phyloP scores from a whole-genome alignment of 2,797 vertebrate species.

The Spea hammondii region DNA sequence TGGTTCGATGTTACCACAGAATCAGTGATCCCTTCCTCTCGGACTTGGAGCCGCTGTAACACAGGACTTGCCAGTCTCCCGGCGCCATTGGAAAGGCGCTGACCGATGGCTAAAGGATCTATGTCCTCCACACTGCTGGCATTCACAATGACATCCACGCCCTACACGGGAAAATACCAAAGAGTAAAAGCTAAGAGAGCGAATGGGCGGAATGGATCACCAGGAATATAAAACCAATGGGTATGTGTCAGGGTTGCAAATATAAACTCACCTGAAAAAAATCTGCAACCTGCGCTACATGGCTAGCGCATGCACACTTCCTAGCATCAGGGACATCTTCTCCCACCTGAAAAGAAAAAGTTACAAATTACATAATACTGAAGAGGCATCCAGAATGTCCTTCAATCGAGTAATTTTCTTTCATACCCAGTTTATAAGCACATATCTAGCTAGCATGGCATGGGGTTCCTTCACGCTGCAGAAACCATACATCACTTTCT shows the following conservation, averaged over 20 bases:
- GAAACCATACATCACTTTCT: slow-evolving; percentile 96
- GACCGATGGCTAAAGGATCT: slow-evolving; percentile 86
- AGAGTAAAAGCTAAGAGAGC: not conserved
- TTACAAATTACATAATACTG: not conserved
- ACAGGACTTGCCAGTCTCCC: slow-evolving; percentile 84
- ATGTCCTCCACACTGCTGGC: slow-evolving; percentile 96
- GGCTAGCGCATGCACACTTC: slow-evolving; percentile 93
- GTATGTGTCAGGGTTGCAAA: no score
- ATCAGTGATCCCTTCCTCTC: slow-evolving; percentile 80
- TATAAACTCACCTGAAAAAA: slow-evolving; percentile 86
- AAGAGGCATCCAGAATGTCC: not conserved
- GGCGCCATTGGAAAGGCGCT: slow-evolving; percentile 88
- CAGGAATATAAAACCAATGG: not conserved
- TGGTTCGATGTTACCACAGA: slow-evolving; percentile 72
- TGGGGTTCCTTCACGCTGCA: slow-evolving; percentile 91
- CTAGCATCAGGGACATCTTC: slow-evolving; percentile 92
- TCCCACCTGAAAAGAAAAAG: slow-evolving; percentile 75
- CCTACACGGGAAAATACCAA: slow-evolving; percentile 62
- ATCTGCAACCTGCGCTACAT: slow-evolving; percentile 91
- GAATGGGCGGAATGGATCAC: not conserved
- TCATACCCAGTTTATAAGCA: slow-evolving; percentile 97
- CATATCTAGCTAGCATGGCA: slow-evolving; percentile 87
- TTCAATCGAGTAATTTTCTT: not conserved
- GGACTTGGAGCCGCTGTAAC: slow-evolving; percentile 81
- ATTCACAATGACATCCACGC: slow-evolving; percentile 87